A percentile compares a stretch with the other conserved stretches of the same genome.
These are phyloP conservation scores for Anableps anableps DNA, from an alignment of 2,797 vertebrate species.

Conservation along the genomic window DNA sequence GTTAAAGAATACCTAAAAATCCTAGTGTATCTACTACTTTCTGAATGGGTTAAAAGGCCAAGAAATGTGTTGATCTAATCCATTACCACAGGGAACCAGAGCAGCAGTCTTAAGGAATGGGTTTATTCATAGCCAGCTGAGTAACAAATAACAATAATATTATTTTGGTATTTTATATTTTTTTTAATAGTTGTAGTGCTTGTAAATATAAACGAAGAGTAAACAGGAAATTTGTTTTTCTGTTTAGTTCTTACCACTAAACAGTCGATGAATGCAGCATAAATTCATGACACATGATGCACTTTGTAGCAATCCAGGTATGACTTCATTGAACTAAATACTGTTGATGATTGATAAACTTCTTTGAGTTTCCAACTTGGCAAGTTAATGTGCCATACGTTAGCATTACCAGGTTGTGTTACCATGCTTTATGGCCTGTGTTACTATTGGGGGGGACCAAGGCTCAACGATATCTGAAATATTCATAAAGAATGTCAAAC, in stretches of 20 bases:
- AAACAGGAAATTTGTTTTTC: not conserved
- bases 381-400: not conserved
- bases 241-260: not conserved
- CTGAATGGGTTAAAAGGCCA: conserved; percentile 9
- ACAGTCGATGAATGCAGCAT: conserved; percentile 10
- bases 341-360: not conserved
- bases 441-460: not conserved
- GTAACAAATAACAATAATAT: not conserved
- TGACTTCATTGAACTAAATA: conserved; percentile 1
- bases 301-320: not conserved
- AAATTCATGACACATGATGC: conserved; percentile 11
- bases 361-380: not conserved
- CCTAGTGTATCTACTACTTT: conserved; percentile 12
- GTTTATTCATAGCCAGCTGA: not conserved
- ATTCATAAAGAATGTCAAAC: not conserved
- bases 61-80: conserved; percentile 7
- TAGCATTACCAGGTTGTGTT: not conserved
- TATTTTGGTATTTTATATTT: not conserved
- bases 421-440: not conserved
- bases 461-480: not conserved
- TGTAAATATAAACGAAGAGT: not conserved
- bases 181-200: not conserved
- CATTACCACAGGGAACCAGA: not conserved
- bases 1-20: conserved; percentile 6
- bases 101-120: not conserved